Evolutionary conservation across 2,797 vertebrate species (phyloP), one percentile per base, ranked within the genome.

Genomic region (Merluccius polli): DNA sequence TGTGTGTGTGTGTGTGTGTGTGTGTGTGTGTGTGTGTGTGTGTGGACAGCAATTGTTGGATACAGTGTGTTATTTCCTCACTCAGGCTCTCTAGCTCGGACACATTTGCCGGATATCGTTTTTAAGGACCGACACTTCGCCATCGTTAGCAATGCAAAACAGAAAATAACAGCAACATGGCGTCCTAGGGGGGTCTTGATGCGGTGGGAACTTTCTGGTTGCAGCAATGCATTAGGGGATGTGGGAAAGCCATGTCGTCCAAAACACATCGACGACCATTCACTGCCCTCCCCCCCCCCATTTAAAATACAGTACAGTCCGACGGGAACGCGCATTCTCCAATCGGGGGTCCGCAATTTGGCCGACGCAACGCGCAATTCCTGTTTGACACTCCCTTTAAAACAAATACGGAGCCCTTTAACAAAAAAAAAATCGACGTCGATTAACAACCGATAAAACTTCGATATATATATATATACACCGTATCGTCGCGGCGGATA

Each of bases 311-410:
- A 89, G 89, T 92, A 92, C 84, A 84, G 86, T 81, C 83, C 71
- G 65, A 72, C 87, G 86, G 77, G 88, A 74, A 72, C 90, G 90
- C 91, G 93, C 90, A 85, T 81, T 59, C 79, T 82, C 76, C 76
- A 82, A 79, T 78, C 48, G 16, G 52, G 85, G 73, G 36, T 75
- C 72, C 81, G 76, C 78, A 74, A 48, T 86, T 90, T 72, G 72
- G 89, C 87, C 91, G 89, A 92, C 89, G 84, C 85, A 77, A 79
- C 75, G 81, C 84, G 68, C 70, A 70, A 81, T 72, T 77, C 82
- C 69, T 30, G 77, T 72, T 75, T 85, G 90, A 91, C 91, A 90
- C 91, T 91, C 91, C 91, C 90, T 90, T 91, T 92, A 91, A 91
- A 87, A 89, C 81, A 81, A 89, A 83, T 76, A 89, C 87, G 82